Conservation (phyloP, 2,113 vertebrate genomes). For the Atrichornis clamosus region DNA sequence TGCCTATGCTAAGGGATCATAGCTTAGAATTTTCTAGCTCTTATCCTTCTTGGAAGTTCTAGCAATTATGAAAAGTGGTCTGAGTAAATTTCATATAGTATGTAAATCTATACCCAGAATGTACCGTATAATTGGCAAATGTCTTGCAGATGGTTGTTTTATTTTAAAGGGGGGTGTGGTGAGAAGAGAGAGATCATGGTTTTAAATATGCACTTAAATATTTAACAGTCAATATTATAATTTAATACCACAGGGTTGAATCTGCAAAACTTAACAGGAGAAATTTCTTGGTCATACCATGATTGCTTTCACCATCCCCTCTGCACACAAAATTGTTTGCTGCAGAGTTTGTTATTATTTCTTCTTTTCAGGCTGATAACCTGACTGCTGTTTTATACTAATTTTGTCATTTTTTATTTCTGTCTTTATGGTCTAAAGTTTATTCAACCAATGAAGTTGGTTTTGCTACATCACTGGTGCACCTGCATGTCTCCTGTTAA, state of each 20-base stretch:
- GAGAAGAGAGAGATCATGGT: not conserved
- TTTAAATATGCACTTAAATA: not conserved
- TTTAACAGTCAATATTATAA: not conserved
- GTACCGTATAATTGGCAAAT: not conserved
- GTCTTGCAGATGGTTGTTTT: not conserved
- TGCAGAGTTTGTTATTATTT: not conserved
- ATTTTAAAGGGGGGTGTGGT: not conserved
- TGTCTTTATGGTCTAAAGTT: not conserved
- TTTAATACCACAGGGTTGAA: not conserved
- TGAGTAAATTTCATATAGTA: not conserved
- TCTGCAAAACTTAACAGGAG: not conserved
- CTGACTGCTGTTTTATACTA: not conserved
- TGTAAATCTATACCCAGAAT: not conserved
- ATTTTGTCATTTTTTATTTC: not conserved
- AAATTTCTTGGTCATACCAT: not conserved
- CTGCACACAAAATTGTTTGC: not conserved
- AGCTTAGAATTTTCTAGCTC: not conserved
- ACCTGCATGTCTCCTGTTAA: not conserved
- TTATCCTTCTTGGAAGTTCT: not conserved
- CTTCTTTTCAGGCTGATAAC: not conserved
- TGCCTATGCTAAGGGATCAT: not conserved
- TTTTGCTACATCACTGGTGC: not conserved
- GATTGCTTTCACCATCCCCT: not conserved
- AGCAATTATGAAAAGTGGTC: not conserved
- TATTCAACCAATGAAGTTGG: not conserved